These are phyloP conservation scores for Gerris lacustris DNA, from an alignment of 2,888 invertebrate genomes.

Conservation along the genomic window DNA sequence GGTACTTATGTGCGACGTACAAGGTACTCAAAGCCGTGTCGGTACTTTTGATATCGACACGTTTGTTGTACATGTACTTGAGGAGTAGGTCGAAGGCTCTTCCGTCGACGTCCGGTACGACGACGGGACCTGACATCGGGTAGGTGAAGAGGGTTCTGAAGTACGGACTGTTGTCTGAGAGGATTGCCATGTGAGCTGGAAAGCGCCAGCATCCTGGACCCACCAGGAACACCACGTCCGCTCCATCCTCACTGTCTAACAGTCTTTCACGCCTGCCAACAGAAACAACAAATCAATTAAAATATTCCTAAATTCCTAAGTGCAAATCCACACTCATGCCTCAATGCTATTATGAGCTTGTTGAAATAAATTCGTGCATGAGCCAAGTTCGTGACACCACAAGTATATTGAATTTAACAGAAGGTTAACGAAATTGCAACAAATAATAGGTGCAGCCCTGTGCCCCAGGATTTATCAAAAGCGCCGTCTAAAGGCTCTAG, in stretches of 20 bases:
- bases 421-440: no score
- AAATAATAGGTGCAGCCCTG: no score
- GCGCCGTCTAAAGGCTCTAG: no score
- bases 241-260: slow-evolving; percentile 44
- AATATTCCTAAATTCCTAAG: not conserved
- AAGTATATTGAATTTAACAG: no score
- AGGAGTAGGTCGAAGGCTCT: slow-evolving; percentile 55
- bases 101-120: slow-evolving; percentile 50
- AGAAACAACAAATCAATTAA: not conserved
- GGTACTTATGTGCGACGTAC: slow-evolving; percentile 60
- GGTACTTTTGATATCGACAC: slow-evolving; percentile 49
- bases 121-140: slow-evolving; percentile 37
- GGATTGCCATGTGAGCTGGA: slow-evolving; percentile 50
- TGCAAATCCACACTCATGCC: not conserved
- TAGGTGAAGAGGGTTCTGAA: slow-evolving; percentile 43
- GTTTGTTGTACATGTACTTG: slow-evolving; percentile 52
- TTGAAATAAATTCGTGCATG: no score
- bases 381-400: no score
- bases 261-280: slow-evolving; percentile 32
- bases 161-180: slow-evolving; percentile 50
- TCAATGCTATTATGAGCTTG: no score
- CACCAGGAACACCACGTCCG: slow-evolving; percentile 51
- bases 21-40: slow-evolving; percentile 55
- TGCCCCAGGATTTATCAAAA: no score
- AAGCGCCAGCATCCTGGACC: slow-evolving; percentile 49